Evolutionary conservation across 2,888 invertebrate genomes (phyloP).

Genomic region (Noctua comes): DNA sequence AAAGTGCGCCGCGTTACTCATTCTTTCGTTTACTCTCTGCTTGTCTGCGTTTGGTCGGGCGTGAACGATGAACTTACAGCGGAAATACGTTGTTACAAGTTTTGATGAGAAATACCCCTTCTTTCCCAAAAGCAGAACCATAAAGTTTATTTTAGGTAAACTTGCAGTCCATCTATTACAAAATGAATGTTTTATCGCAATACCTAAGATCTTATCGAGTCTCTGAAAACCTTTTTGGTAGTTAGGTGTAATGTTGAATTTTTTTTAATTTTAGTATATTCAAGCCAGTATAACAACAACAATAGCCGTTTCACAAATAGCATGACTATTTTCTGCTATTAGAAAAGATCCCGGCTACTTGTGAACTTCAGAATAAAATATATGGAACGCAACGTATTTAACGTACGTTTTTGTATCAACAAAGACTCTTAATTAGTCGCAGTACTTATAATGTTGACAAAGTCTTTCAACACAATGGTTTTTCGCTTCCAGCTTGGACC

Average conservation of each 20-base stretch:
- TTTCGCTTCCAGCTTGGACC: conserved; percentile 24
- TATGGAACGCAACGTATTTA: neutral
- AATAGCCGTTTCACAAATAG: neutral
- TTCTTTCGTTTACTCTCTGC: conserved; percentile 77
- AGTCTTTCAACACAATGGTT: neutral
- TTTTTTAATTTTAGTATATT: neutral
- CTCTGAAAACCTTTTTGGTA: neutral
- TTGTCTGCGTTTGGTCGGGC: conserved; percentile 35
- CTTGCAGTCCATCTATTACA: neutral
- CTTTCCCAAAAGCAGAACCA: neutral
- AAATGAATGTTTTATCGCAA: neutral
- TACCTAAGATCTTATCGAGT: neutral
- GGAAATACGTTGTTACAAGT: neutral
- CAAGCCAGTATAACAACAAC: neutral
- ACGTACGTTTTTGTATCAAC: neutral
- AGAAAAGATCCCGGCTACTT: neutral
- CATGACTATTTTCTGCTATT: neutral
- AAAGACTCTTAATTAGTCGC: neutral
- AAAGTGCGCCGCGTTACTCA: conserved; percentile 75
- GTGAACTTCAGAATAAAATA: neutral
- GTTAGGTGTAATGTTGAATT: neutral
- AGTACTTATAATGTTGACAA: neutral
- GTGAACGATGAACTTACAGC: conserved; percentile 27
- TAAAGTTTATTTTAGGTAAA: neutral
- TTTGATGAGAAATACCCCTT: neutral